Base-by-base conservation (phyloP, 2,113 vertebrate species). In the Oncorhynchus masou region DNA sequence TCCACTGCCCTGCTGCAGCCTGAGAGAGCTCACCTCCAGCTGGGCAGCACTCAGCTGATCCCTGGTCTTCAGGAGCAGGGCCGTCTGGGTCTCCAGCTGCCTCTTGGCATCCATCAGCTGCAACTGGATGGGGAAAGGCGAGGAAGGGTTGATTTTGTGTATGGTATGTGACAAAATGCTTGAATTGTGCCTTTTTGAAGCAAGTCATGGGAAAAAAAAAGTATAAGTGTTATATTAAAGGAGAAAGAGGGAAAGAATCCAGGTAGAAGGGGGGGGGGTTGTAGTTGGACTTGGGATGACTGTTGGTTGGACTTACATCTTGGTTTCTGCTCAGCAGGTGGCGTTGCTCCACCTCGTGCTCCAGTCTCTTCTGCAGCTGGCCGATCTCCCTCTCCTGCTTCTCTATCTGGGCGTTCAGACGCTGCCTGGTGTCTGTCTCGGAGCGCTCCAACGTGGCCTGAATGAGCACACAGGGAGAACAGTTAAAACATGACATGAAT, bases 331-430 rank as follows among this genome's bases (percentile, higher is more conserved):
- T 90, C 34, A 96, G 93, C 1, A 95, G 88, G 76, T 98, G 96
- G 13, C 95, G 95, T 88, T 99, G 97, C 65, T 99, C 97, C 82
- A 97, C 93, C 79, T 99, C 98, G 4, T 91, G 92, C 79, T 97
- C 96, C 70, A 98, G 87, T 77, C 94, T 96, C 88, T 98, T 99
- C 90, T 98, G 97, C 8, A 98, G 91, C 79, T 98, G 96, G 66
- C 92, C 83, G 80, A 98, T 94, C 83, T 98, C 96, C 15, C 95
- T 89, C 24, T 99, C 98, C 77, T 96, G 90, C 74, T 96, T 97
- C 86, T 99, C 97, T 73, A 98, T 88, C 85, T 98, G 97, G 86
- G 74, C 91, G 81, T 89, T 96, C 29, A 98, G 94, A 5, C 95
- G 94, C 68, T 99, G 97, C 39, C 94, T 95, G 25, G 95, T 96